Conservation (phyloP, 1,140 invertebrate species). For the Leptinotarsa lineolata region DNA sequence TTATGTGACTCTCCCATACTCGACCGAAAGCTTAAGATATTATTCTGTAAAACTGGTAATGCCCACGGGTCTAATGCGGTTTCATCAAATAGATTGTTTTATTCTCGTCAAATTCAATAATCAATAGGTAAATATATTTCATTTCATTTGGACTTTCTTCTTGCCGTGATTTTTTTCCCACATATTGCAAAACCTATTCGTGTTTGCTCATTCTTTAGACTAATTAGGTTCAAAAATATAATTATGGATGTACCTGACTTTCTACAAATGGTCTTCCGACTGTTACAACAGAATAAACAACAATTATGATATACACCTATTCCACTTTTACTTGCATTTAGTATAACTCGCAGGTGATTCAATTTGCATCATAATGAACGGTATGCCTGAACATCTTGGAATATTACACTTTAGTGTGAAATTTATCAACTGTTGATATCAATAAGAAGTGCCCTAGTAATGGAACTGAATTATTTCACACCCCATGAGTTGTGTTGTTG, state of each 20-base stretch:
- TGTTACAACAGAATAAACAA: not conserved
- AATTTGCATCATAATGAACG: not conserved
- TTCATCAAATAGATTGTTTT: not conserved
- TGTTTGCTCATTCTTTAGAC: not conserved
- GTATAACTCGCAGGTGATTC: not conserved
- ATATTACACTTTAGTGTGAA: not conserved
- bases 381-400: not conserved
- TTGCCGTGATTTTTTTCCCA: not conserved
- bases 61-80: not conserved
- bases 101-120: not conserved
- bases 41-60: not conserved
- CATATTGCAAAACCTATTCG: not conserved
- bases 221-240: not conserved
- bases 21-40: not conserved
- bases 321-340: not conserved
- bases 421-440: not conserved
- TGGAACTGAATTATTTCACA: not conserved
- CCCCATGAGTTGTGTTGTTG: not conserved
- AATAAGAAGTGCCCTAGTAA: not conserved
- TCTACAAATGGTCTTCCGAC: not conserved
- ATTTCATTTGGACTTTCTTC: not conserved
- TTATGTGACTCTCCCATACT: not conserved
- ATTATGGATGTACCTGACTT: not conserved
- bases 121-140: not conserved
- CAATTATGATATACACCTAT: not conserved